phyloP scores from a whole-genome alignment of 2,888 invertebrate species.

The Tipula helvola region DNA sequence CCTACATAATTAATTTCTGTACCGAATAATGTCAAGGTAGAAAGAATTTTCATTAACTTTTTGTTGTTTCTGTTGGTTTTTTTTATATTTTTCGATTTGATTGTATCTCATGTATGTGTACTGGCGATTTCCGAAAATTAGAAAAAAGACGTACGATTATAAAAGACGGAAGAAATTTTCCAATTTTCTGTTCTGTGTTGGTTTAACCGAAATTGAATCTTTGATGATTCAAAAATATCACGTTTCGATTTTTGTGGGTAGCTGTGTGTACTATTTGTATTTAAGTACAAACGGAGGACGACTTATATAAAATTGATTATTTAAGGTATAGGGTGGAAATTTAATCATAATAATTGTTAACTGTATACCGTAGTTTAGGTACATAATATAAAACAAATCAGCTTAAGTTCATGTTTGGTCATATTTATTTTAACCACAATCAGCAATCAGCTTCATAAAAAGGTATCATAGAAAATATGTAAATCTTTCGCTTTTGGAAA shows the following conservation, averaged over 20 bases:
- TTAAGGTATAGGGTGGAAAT: background rate
- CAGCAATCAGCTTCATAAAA: background rate
- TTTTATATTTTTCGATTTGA: background rate
- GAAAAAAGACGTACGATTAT: background rate
- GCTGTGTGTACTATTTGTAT: background rate
- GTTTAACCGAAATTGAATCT: background rate
- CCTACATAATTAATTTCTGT: background rate
- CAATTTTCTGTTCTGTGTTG: background rate
- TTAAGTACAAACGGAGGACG: background rate
- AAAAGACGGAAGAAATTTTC: background rate
- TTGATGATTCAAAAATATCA: background rate
- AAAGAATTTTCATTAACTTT: background rate
- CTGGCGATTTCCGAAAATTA: background rate
- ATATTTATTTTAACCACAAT: background rate
- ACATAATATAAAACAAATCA: background rate
- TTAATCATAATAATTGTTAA: background rate
- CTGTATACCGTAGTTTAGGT: background rate
- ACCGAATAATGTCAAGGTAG: background rate
- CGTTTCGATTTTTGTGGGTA: background rate
- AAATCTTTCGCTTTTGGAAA: background rate
- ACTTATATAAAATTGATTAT: background rate
- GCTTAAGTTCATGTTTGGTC: background rate
- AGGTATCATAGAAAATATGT: background rate
- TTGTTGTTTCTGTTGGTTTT: background rate
- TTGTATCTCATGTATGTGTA: background rate